Conservation (phyloP, 2,113 vertebrate species). For the Numida meleagris region DNA sequence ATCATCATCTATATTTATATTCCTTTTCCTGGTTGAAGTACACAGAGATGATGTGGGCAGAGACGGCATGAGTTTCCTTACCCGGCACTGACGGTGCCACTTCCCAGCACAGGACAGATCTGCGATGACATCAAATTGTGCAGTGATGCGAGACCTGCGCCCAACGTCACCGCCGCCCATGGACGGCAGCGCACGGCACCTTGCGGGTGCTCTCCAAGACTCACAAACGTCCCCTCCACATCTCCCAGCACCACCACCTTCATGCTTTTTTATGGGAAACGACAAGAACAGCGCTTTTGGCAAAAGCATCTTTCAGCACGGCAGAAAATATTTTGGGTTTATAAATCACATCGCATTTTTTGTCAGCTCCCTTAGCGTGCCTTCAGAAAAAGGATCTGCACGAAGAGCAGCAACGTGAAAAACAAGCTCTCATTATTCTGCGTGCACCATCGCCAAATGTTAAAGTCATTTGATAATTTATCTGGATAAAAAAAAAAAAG, state of each 20-base stretch:
- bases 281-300: not conserved
- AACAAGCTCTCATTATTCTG: not conserved
- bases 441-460: not conserved
- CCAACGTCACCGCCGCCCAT: not conserved
- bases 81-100: not conserved
- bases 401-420: not conserved
- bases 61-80: not conserved
- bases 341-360: not conserved
- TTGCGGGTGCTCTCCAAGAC: not conserved
- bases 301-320: fast-evolving
- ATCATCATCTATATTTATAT: conserved; percentile 6
- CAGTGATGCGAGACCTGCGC: not conserved
- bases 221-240: fast-evolving
- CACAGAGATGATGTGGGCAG: conserved; percentile 19
- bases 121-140: not conserved
- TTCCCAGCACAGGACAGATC: not conserved
- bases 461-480: not conserved
- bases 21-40: not conserved
- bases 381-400: not conserved
- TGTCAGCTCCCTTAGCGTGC: not conserved
- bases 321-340: not conserved
- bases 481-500: not conserved
- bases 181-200: fast-evolving
- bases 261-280: fast-evolving
- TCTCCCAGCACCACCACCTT: not conserved